Evolutionary conservation across 2,797 vertebrate genomes (phyloP).

Genomic region (Galagoides demidoff): DNA sequence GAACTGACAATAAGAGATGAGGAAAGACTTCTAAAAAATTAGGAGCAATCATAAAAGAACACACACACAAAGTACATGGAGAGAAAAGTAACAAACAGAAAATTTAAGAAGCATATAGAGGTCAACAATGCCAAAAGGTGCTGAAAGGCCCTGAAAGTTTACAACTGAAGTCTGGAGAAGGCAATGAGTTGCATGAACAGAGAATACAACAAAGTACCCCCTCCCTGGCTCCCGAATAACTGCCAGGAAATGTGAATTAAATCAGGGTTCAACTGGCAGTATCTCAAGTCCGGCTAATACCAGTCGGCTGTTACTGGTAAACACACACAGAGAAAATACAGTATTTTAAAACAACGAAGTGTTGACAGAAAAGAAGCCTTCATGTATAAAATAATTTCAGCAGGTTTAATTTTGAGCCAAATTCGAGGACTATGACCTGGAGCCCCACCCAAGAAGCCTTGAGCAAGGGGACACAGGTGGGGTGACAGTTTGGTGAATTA

Average conservation of each 20-base stretch:
- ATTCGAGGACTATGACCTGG: no score
- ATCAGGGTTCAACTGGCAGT: not conserved
- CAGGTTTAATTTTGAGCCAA: no score
- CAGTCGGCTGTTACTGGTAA: not conserved
- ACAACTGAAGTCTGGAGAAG: not conserved
- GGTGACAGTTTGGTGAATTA: no score
- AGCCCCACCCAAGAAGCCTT: no score
- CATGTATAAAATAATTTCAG: no score
- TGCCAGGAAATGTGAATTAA: not conserved
- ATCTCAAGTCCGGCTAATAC: not conserved
- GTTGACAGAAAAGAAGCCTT: no score
- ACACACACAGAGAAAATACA: not conserved
- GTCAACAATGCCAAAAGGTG: not conserved
- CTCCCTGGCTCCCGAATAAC: not conserved
- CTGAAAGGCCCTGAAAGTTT: not conserved
- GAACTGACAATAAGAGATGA: not conserved
- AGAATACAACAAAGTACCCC: not conserved
- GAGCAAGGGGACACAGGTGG: no score
- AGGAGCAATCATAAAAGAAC: not conserved
- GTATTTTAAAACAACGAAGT: not conserved
- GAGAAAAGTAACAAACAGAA: not conserved
- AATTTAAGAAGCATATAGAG: not conserved
- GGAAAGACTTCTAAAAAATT: not conserved
- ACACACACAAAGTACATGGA: not conserved
- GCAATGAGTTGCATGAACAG: not conserved